Evolutionary conservation across 2,888 invertebrate genomes (phyloP).

Genomic region (Ophioninae sp.): DNA sequence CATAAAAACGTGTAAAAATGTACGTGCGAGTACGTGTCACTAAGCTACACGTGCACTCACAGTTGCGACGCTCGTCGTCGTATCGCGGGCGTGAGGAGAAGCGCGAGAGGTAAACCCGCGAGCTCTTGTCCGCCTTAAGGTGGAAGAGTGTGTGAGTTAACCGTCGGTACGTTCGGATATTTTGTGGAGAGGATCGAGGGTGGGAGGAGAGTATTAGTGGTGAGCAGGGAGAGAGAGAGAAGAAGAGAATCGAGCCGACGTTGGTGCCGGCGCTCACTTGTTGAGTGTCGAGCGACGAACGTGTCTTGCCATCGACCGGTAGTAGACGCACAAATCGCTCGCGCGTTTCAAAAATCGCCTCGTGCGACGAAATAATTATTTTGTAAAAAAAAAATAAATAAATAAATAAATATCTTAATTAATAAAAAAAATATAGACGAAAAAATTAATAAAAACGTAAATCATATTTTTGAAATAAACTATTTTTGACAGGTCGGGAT

Average conservation of each 20-base stretch:
- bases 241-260: constrained; percentile 68
- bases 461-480: not conserved
- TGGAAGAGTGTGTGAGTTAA: not conserved
- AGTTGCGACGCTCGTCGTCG: constrained; percentile 9
- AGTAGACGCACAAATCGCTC: constrained; percentile 36
- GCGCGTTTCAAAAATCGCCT: constrained; percentile 49
- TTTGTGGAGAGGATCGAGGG: not conserved
- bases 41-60: not conserved
- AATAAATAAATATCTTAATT: too few species aligned
- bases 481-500: too few species aligned
- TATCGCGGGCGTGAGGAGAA: constrained; percentile 27
- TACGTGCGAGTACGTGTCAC: not conserved
- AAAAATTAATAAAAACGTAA: constrained; percentile 8
- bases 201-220: constrained; percentile 37
- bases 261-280: constrained; percentile 78
- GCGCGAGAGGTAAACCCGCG: constrained; percentile 31
- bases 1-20: not conserved
- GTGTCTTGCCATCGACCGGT: constrained; percentile 68
- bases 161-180: too few species aligned
- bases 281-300: constrained; percentile 78
- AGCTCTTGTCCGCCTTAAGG: constrained; percentile 38
- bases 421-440: too few species aligned
- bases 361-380: constrained; percentile 20
- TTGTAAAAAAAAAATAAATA: not conserved
- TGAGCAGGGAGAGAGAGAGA: constrained; percentile 39